These are phyloP conservation scores for Disparrhopalites patrizii DNA, from an alignment of 2,888 invertebrate genomes.

Conservation along the genomic window DNA sequence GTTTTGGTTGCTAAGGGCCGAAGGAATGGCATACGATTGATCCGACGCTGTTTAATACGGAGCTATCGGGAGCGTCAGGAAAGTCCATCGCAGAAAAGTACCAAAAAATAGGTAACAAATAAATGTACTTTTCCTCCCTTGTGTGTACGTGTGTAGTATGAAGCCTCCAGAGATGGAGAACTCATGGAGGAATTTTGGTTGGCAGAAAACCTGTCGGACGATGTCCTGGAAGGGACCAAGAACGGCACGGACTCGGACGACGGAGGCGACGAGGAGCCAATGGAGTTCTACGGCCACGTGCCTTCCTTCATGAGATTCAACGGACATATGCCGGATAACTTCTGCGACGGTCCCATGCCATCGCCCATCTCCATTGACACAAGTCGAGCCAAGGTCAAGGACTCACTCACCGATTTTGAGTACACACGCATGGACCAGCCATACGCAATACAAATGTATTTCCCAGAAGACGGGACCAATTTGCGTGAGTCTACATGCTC, in stretches of 20 bases:
- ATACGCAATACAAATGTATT: slow-evolving; percentile 14
- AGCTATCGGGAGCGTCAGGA: not conserved
- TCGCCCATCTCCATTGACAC: slow-evolving; percentile 22
- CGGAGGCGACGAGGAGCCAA: not conserved
- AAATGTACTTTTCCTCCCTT: no score
- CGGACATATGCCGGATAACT: slow-evolving; percentile 3
- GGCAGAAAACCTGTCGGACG: no score
- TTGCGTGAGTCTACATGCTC: no score
- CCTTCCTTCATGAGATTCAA: slow-evolving; percentile 19
- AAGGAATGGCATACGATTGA: slow-evolving; percentile 20
- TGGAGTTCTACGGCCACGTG: slow-evolving; percentile 10
- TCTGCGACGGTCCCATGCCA: slow-evolving; percentile 10
- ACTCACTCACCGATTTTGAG: slow-evolving; percentile 18
- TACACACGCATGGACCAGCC: not conserved
- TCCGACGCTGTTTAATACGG: not conserved
- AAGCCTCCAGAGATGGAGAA: not conserved
- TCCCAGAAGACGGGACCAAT: slow-evolving; percentile 25
- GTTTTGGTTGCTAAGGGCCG: slow-evolving; percentile 9
- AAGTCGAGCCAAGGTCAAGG: not conserved
- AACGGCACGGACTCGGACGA: no score
- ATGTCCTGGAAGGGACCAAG: no score
- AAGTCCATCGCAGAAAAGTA: not conserved
- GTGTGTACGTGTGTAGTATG: no score
- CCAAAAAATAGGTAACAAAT: not conserved
- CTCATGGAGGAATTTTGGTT: not conserved